Percentiles rank a stretch among this genome's conserved stretches.
Evolutionary conservation across 2,797 vertebrate species (phyloP).

Genomic region (Pantherophis vulpinus): DNA sequence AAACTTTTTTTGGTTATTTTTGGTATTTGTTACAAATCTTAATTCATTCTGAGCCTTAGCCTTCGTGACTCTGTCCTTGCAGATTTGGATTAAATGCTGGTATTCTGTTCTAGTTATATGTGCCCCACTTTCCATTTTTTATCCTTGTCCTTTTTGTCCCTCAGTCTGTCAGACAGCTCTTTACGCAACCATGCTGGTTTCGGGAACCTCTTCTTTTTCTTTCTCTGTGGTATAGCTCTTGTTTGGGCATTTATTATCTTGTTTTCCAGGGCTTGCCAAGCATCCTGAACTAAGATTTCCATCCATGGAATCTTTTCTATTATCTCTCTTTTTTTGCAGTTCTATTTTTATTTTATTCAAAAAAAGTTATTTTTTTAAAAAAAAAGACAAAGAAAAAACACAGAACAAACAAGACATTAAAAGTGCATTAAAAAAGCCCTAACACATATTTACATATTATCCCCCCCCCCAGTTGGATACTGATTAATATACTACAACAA

Average conservation of each 20-base stretch:
- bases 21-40: too few relatives aligned
- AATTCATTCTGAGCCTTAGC: background rate
- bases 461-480: too few relatives aligned
- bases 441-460: background rate
- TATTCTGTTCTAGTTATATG: background rate
- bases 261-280: background rate
- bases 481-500: too few relatives aligned
- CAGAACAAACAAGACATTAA: background rate
- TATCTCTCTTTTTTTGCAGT: background rate
- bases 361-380: background rate
- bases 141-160: background rate
- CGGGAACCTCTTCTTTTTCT: background rate
- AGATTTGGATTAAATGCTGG: background rate
- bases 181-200: background rate
- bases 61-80: background rate
- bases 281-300: background rate
- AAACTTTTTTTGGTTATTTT: too few relatives aligned
- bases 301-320: background rate
- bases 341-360: background rate
- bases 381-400: background rate
- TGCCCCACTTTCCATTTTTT: background rate
- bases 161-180: background rate
- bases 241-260: background rate
- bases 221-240: background rate
- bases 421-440: background rate